Evolutionary conservation across 1,140 invertebrate genomes (phyloP), one percentile per base, ranked within the genome.

Genomic region (Sweltsa coloradensis): DNA sequence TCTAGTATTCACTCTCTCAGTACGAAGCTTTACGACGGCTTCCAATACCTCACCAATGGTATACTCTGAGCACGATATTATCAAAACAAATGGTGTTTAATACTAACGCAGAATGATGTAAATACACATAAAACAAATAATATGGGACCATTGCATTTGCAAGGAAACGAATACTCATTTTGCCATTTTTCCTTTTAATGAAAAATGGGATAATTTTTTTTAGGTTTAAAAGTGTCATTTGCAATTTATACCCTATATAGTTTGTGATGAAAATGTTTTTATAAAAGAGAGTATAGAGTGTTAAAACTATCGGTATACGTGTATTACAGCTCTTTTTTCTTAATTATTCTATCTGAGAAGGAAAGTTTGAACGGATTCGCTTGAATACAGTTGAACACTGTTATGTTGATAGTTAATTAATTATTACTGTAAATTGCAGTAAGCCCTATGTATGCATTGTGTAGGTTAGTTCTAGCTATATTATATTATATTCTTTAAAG

Each of bases 11-110:
- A 96, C 65, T 98, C 95, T 23, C 75, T 97, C 45, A 97, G 94
- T 39, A 99, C 97, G 3, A 90, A 93, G 65, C 76, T 99, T 11
- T 99, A 99, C 67, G 97, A 99, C 73, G 86, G 90, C 56, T 99
- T 96, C 70, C 97, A 99, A 72, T 99, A 99, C 74, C 85, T 96
- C 56, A 97, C 95, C 51, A 99, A 99, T 72, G 96, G 96, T 51
- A 99, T 99, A 58, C 72, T 82, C 60, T 83, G 72, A 66, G 23
- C 40, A 23, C 25, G 9, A 25, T 42, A 27, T 42, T n/a, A n/a
- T n/a, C n/a, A n/a, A n/a, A n/a, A n/a, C n/a, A n/a, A n/a, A n/a
- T n/a, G n/a, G n/a, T n/a, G n/a, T n/a, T n/a, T n/a, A n/a, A n/a
- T n/a, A n/a, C n/a, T n/a, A n/a, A n/a, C n/a, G n/a, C n/a, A n/a